A percentile compares a stretch with the other conserved stretches of the same genome.
Conservation (phyloP, 2,797 vertebrate species). For the Acanthopagrus latus region DNA sequence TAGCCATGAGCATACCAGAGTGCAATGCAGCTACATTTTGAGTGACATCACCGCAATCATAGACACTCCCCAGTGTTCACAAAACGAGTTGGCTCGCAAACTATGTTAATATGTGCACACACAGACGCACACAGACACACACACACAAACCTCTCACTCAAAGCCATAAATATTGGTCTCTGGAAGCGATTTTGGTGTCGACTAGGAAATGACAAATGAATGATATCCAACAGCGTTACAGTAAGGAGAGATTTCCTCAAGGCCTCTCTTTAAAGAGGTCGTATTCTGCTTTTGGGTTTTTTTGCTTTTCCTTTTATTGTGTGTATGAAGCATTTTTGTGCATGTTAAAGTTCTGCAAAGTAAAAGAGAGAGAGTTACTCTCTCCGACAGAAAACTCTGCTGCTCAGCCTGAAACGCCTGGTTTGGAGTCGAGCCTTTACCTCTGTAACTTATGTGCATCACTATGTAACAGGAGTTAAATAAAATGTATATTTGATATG, state of each 20-base stretch:
- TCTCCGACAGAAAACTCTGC: too few relatives aligned
- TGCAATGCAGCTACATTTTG: slow-evolving; percentile 17
- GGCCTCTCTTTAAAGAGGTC: background rate
- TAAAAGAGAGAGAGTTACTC: too few relatives aligned
- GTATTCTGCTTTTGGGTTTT: too few relatives aligned
- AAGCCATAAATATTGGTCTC: slow-evolving; percentile 2
- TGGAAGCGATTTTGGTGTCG: background rate
- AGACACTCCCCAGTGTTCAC: slow-evolving; percentile 25
- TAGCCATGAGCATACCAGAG: slow-evolving; percentile 7
- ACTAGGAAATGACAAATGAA: background rate
- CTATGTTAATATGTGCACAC: slow-evolving; percentile 1
- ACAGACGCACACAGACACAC: background rate
- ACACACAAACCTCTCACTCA: slow-evolving; percentile 11
- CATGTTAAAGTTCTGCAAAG: too few relatives aligned
- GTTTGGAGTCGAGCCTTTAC: too few relatives aligned
- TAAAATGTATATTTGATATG: too few relatives aligned
- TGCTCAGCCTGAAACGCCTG: too few relatives aligned
- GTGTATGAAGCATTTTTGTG: too few relatives aligned
- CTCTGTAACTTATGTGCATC: too few relatives aligned
- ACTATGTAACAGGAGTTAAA: too few relatives aligned
- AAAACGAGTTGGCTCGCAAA: background rate
- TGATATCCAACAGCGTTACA: background rate
- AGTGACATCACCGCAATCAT: slow-evolving; percentile 11
- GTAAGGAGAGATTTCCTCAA: background rate
- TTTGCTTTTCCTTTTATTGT: too few relatives aligned